phyloP scores from a whole-genome alignment of 2,888 invertebrate species.

The Meandrusa payeni region DNA sequence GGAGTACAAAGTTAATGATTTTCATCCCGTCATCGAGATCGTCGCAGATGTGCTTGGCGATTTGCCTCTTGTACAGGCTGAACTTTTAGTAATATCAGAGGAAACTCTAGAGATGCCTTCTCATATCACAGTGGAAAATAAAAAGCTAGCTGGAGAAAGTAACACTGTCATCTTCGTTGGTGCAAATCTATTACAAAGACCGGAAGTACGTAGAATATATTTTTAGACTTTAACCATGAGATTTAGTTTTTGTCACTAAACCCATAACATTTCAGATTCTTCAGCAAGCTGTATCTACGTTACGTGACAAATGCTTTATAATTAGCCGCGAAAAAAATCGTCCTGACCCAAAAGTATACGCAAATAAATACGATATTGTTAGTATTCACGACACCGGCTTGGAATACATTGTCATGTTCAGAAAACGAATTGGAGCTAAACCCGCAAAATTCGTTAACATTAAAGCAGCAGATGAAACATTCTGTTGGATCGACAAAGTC shows the following conservation, averaged over 20 bases:
- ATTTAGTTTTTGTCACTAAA: background rate
- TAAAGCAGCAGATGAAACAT: slow-evolving; percentile 54
- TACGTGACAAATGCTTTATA: slow-evolving; percentile 82
- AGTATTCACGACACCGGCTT: slow-evolving; percentile 67
- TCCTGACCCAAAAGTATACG: slow-evolving; percentile 61
- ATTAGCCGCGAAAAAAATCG: slow-evolving; percentile 80
- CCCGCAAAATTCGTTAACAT: slow-evolving; percentile 73
- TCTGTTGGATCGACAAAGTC: slow-evolving; percentile 76
- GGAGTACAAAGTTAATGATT: slow-evolving; percentile 70
- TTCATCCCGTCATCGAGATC: slow-evolving; percentile 72
- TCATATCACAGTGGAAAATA: slow-evolving; percentile 81
- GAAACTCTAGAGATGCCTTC: slow-evolving; percentile 68
- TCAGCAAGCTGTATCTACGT: slow-evolving; percentile 61
- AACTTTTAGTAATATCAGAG: slow-evolving; percentile 80
- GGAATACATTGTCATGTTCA: slow-evolving; percentile 78
- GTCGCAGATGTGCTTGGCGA: slow-evolving; percentile 83
- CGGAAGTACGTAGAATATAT: slow-evolving; percentile 53
- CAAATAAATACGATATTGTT: slow-evolving; percentile 71
- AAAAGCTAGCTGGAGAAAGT: slow-evolving; percentile 78
- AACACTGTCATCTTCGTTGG: slow-evolving; percentile 76
- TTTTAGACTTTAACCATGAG: background rate
- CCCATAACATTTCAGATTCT: too few species aligned
- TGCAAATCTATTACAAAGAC: slow-evolving; percentile 71
- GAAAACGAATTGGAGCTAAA: slow-evolving; percentile 66
- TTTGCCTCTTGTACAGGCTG: slow-evolving; percentile 85